phyloP scores from a whole-genome alignment of 2,888 invertebrate genomes.

The Siphonodentalium dalli region DNA sequence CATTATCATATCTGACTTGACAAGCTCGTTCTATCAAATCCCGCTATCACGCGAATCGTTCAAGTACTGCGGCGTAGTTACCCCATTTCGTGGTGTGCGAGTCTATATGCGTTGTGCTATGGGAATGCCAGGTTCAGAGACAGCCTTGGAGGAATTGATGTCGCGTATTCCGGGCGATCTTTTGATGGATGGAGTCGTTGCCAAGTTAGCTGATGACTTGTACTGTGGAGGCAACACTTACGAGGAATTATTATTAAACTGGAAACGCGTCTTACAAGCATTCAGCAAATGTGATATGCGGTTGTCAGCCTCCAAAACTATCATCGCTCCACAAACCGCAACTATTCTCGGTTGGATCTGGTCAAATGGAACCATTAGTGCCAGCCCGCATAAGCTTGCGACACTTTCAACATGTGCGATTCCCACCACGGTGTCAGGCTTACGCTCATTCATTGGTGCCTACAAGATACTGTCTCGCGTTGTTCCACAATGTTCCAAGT shows the following conservation, averaged over 20 bases:
- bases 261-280: conserved; percentile 21
- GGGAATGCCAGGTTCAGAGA: conserved; percentile 34
- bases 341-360: conserved; percentile 30
- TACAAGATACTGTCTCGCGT: conserved; percentile 28
- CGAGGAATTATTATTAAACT: conserved; percentile 19
- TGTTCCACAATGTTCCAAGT: conserved; percentile 15
- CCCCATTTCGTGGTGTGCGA: conserved; percentile 18
- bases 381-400: no score
- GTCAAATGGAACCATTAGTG: conserved; percentile 14
- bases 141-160: no score
- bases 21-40: no score
- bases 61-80: conserved; percentile 20
- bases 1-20: no score
- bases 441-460: no score
- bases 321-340: conserved; percentile 21
- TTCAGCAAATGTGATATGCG: conserved; percentile 19
- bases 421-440: no score
- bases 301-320: conserved; percentile 25
- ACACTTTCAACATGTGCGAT: no score
- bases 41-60: no score
- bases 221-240: conserved; percentile 31
- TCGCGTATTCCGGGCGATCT: no score
- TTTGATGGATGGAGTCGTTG: conserved; percentile 22
- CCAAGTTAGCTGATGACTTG: conserved; percentile 31
- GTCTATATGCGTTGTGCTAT: conserved; percentile 24